Evolutionary conservation across 1,140 invertebrate species (phyloP).

Genomic region (Phortica variegata): DNA sequence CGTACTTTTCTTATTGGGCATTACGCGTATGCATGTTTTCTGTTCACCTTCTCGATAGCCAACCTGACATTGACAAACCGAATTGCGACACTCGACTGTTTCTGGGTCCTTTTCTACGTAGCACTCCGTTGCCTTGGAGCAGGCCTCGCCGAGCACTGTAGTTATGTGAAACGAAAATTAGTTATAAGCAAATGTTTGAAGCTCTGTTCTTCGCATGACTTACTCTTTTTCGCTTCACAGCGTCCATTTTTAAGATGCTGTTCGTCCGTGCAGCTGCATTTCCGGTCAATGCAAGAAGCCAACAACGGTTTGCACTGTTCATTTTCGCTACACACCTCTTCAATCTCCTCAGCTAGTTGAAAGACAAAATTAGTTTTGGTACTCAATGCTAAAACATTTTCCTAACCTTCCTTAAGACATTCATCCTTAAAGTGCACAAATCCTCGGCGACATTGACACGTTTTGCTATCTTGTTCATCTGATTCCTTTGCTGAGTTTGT

Average conservation of each 20-base stretch:
- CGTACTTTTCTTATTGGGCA: constrained; percentile 52
- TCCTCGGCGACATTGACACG: constrained; percentile 56
- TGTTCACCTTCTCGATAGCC: constrained; percentile 52
- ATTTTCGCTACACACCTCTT: constrained; percentile 45
- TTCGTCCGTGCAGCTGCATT: constrained; percentile 42
- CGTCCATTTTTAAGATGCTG: constrained; percentile 42
- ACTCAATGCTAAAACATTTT: no score
- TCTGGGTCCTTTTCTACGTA: constrained; percentile 52
- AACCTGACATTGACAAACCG: constrained; percentile 60
- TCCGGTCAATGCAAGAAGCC: constrained; percentile 39
- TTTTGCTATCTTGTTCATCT: constrained; percentile 24
- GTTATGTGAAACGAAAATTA: background rate
- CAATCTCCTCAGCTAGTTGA: constrained; percentile 34
- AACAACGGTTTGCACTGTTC: constrained; percentile 53
- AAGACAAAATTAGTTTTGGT: no score
- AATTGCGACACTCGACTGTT: constrained; percentile 59
- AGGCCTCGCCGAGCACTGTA: constrained; percentile 56
- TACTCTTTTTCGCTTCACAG: constrained; percentile 41
- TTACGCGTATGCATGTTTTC: constrained; percentile 41
- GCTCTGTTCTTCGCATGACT: no score
- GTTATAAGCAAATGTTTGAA: background rate
- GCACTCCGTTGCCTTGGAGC: constrained; percentile 57
- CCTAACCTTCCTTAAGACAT: constrained; percentile 55
- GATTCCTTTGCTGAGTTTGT: constrained; percentile 18
- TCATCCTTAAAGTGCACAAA: constrained; percentile 56